Base-by-base conservation (phyloP, 2,113 vertebrate species). In the Vidua macroura region DNA sequence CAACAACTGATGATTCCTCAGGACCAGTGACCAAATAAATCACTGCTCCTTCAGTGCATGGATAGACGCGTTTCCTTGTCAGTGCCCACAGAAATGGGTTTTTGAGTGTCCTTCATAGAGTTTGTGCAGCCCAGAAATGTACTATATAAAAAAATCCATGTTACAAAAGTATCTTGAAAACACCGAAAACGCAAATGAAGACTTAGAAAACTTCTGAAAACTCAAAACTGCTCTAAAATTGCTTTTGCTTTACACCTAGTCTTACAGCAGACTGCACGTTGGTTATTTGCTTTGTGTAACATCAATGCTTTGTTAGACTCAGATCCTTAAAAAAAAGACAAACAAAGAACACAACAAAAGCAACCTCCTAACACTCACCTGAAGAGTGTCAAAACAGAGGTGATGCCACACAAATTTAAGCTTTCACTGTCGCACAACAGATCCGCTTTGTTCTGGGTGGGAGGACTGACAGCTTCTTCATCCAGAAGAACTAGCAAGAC, bases 401-500 rank as follows among this genome's bases (percentile, higher is more conserved):
- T 69, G 11, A 95, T 96, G 74, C 97, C 97, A 24, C 92, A 90
- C 27, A 96, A 92, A 72, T 85, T 51, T 66, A 98, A 90, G 66
- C 77, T 89, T 48, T 98, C 98, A 75, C 98, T 98, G 30, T 97
- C 97, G 48, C 97, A 98, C 41, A 99, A 97, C 67, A 99, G 96
- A 35, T 99, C 98, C 1, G 98, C 99, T 96, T 98, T 99, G 97
- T 99, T 99, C 80, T 81, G 95, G 75, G 97, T 98, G 14, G 98
- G 98, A 63, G 89, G 96, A 49, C 37, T 84, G 44, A 98, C 81
- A 59, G 99, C 98, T 80, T 98, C 99, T 93, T 99, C 98, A 68
- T 99, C 99, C 96, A 99, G 97, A 88, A 99, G 97, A 35, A 96
- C 82, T 31, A 98, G 86, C 48, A 99, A 97, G 37, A 98, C 91